Conservation (phyloP, 2,888 invertebrate genomes). For the Sepioteuthis lessoniana region DNA sequence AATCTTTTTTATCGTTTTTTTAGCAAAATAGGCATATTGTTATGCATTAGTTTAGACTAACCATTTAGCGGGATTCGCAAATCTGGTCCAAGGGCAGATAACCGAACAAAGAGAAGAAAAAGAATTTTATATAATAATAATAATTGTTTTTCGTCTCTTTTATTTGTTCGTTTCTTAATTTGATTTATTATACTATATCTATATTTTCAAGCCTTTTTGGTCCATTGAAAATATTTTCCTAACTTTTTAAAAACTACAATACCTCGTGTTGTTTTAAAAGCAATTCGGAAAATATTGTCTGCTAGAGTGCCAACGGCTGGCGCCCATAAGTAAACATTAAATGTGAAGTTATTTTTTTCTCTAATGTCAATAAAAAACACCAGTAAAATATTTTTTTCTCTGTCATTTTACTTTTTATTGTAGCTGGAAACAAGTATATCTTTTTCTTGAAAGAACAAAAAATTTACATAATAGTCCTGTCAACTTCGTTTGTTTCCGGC, state of each 20-base stretch:
- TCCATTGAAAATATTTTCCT: neutral
- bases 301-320: neutral
- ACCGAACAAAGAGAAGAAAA: neutral
- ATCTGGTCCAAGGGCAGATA: slow-evolving; percentile 39
- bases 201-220: neutral
- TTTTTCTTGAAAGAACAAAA: neutral
- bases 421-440: neutral
- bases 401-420: neutral
- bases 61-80: slow-evolving; percentile 16
- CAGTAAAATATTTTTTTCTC: neutral
- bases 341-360: neutral
- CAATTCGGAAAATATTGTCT: slow-evolving; percentile 3
- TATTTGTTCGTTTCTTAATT: neutral
- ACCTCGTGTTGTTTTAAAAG: neutral
- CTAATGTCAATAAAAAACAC: neutral
- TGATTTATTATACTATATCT: neutral
- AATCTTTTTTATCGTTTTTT: neutral
- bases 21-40: neutral
- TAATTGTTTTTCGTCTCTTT: neutral
- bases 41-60: slow-evolving; percentile 40
- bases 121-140: too few relatives aligned
- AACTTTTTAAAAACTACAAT: neutral
- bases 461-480: neutral
- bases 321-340: slow-evolving; percentile 33
- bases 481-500: slow-evolving; percentile 17